Conservation (phyloP, 2,113 vertebrate species). For the Nerophis ophidion region DNA sequence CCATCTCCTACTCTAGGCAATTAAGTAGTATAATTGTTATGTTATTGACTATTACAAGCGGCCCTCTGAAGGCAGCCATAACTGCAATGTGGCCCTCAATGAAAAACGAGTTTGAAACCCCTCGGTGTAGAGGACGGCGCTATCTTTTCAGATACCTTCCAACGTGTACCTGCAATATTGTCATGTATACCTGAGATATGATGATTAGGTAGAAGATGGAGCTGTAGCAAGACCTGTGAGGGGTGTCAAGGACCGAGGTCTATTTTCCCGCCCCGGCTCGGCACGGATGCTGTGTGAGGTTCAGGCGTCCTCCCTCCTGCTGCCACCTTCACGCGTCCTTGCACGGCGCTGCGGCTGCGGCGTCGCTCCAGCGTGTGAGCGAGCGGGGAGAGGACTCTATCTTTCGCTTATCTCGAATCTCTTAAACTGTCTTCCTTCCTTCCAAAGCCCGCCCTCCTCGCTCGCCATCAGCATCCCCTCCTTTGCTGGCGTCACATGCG, state of each 20-base stretch:
- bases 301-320: conserved; percentile 20
- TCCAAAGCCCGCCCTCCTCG: conserved; percentile 15
- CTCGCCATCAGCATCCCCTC: conserved; percentile 17
- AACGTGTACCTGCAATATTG: no score
- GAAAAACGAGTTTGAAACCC: no score
- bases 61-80: no score
- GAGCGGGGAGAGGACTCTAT: conserved; percentile 55
- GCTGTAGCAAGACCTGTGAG: neutral
- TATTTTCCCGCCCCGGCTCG: conserved; percentile 9
- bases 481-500: conserved; percentile 21
- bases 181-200: neutral
- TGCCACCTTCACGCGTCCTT: conserved; percentile 67
- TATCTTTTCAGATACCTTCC: no score
- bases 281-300: conserved; percentile 25
- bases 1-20: no score
- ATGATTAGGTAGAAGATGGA: neutral
- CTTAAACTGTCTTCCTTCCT: conserved; percentile 45
- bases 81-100: no score
- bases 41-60: no score
- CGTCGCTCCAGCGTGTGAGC: conserved; percentile 36
- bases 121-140: no score
- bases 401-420: conserved; percentile 63
- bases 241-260: conserved; percentile 3
- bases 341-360: conserved; percentile 50
- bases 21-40: no score